Evolutionary conservation across 2,888 invertebrate genomes (phyloP).

Genomic region (Campoplex nolae): DNA sequence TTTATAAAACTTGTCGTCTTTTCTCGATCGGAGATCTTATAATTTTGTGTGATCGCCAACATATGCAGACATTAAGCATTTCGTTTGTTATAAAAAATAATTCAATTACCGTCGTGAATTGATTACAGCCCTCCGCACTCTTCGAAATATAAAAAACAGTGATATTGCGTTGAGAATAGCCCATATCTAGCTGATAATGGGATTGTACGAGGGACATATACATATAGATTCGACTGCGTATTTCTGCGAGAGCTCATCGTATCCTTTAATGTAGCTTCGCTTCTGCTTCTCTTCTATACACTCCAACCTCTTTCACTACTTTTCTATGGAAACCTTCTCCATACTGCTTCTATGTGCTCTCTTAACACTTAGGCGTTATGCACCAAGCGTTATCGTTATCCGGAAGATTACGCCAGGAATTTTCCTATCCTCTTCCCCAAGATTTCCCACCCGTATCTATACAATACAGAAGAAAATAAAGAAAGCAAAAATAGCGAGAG

Average conservation of each 20-base stretch:
- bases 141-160: background rate
- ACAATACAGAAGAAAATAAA: conserved; percentile 18
- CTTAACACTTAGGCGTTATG: conserved; percentile 71
- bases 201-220: conserved; percentile 13
- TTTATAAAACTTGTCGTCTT: background rate
- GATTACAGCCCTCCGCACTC: background rate
- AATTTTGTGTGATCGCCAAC: background rate
- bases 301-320: conserved; percentile 22
- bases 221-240: conserved; percentile 32
- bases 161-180: background rate
- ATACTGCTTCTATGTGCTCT: conserved; percentile 60
- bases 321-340: conserved; percentile 9
- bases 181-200: conserved; percentile 18
- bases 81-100: background rate
- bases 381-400: conserved; percentile 70
- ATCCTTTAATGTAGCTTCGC: conserved; percentile 68
- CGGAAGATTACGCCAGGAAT: conserved; percentile 69
- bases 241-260: conserved; percentile 60
- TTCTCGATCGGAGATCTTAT: background rate
- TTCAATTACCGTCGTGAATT: background rate
- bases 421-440: conserved; percentile 59
- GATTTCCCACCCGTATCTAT: conserved; percentile 59
- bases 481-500: background rate
- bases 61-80: background rate
- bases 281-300: conserved; percentile 30